phyloP scores from a whole-genome alignment of 2,113 vertebrate genomes.

The Nycticryphes semicollaris region DNA sequence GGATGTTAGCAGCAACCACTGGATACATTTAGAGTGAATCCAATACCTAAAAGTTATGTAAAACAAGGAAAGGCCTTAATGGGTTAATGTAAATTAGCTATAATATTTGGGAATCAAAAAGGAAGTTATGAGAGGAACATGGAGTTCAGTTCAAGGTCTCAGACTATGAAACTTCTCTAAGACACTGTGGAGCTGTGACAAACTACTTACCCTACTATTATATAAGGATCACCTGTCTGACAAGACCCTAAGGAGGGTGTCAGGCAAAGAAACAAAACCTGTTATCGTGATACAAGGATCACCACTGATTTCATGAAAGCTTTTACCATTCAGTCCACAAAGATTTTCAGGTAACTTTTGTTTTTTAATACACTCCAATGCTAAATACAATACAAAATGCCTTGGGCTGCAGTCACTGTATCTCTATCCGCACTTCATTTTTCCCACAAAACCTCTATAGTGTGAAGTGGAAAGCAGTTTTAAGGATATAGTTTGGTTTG shows the following conservation, averaged over 20 bases:
- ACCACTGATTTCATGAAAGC: not conserved
- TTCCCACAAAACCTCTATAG: not conserved
- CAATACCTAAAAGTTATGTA: not conserved
- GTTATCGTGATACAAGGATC: not conserved
- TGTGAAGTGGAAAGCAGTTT: not conserved
- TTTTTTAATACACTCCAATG: not conserved
- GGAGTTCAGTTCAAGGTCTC: not conserved
- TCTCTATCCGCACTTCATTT: not conserved
- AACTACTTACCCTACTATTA: not conserved
- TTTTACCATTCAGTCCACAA: not conserved
- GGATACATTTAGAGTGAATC: not conserved
- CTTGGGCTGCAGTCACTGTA: not conserved
- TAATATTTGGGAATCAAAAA: not conserved
- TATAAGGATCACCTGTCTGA: not conserved
- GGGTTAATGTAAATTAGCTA: not conserved
- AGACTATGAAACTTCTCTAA: not conserved
- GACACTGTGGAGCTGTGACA: not conserved
- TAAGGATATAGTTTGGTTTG: not conserved
- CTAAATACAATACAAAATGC: not conserved
- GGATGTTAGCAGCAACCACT: accelerated
- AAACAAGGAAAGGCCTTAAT: not conserved
- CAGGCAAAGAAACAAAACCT: not conserved
- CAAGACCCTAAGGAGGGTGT: not conserved
- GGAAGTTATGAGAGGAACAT: not conserved
- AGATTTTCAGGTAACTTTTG: not conserved